Percentiles rank a stretch among this genome's conserved stretches.
phyloP scores from a whole-genome alignment of 2,113 vertebrate genomes.

The Ia io region DNA sequence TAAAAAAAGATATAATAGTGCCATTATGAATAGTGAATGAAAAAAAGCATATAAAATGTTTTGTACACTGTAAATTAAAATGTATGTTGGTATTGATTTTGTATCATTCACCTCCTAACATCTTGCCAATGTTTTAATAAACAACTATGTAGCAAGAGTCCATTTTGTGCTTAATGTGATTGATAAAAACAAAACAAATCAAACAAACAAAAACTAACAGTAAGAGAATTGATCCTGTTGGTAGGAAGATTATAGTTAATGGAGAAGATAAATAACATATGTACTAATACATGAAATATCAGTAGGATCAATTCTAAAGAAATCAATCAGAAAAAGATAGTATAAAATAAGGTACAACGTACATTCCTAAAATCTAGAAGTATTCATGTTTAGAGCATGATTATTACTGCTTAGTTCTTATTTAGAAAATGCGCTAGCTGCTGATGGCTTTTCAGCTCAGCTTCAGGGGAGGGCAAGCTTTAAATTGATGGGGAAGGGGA shows the following conservation, averaged over 20 bases:
- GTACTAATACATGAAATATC: background rate
- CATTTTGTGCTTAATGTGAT: background rate
- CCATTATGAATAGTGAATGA: background rate
- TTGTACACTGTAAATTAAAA: background rate
- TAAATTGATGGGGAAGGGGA: background rate
- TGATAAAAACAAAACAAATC: slow-evolving; percentile 7
- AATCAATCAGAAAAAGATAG: background rate
- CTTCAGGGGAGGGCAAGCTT: background rate
- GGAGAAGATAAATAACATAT: background rate
- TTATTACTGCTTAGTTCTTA: background rate
- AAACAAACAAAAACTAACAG: background rate
- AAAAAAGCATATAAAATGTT: background rate
- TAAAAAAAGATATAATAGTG: background rate
- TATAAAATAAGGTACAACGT: background rate
- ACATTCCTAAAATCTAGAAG: background rate
- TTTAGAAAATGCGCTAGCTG: background rate
- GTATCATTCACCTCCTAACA: background rate
- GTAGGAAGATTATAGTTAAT: background rate
- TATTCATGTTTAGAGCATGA: background rate
- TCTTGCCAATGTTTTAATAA: background rate
- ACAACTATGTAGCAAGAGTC: background rate
- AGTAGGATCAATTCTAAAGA: background rate
- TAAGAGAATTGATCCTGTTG: background rate
- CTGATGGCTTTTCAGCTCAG: background rate
- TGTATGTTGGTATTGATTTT: background rate